Percentiles rank a stretch among this genome's conserved stretches.
These are phyloP conservation scores for pig (Sus scrofa) DNA, from an alignment of 2,113 vertebrate species.

Conservation along the genomic window T2T-Sscrofa CM000819.6:136055501-136056000, in stretches of 20 bases:
- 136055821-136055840: neutral
- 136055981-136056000: constrained; percentile 35
- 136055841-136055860: constrained; percentile 27
- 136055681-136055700: neutral
- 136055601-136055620: constrained; percentile 22
- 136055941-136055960: neutral
- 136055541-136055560: neutral
- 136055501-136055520: neutral
- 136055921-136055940: neutral
- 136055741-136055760: neutral
- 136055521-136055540: neutral
- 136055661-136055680: neutral
- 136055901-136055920: neutral
- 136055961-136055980: neutral
- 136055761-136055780: constrained; percentile 6
- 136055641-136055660: neutral
- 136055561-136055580: neutral
- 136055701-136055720: neutral
- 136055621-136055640: constrained; percentile 10
- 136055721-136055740: neutral
- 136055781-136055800: constrained; percentile 2
- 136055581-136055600: neutral
- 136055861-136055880: constrained; percentile 17
- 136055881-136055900: neutral
- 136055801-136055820: neutral